phyloP scores from a whole-genome alignment of 53 echinoderm and acorn worm genomes.

The Temnopleurus reevesii region DNA sequence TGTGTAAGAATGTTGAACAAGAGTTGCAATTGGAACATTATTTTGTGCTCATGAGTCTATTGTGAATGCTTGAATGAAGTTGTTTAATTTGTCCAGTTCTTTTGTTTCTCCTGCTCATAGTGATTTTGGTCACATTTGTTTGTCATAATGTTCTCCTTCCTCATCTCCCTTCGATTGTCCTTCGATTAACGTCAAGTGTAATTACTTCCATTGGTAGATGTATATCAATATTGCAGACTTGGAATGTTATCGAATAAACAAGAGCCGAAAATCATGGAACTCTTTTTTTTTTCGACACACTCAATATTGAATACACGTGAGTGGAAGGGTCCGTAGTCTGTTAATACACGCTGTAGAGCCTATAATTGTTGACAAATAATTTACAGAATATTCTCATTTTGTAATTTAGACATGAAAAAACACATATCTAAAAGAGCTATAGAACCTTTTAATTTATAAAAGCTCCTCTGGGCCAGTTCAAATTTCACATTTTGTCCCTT shows the following conservation, averaged over 20 bases:
- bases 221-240: not conserved
- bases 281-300: constrained; percentile 2
- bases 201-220: constrained; percentile 8
- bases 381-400: not conserved
- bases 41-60: too few species aligned
- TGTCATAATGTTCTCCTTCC: not conserved
- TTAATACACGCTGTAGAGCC: not conserved
- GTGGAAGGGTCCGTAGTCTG: not conserved
- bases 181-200: constrained; percentile 40
- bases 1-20: too few species aligned
- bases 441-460: too few species aligned
- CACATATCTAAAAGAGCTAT: too few species aligned
- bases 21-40: too few species aligned
- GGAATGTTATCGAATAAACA: constrained; percentile 34
- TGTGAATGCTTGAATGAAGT: too few species aligned
- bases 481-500: too few species aligned
- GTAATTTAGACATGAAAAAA: too few species aligned
- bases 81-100: too few species aligned
- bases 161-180: not conserved
- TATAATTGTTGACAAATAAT: not conserved
- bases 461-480: too few species aligned
- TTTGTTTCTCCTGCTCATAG: too few species aligned
- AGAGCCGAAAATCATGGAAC: not conserved
- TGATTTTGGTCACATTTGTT: constrained; percentile 26
- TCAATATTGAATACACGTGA: constrained; percentile 9